Evolutionary conservation across 2,113 vertebrate genomes (phyloP).

Genomic region (Pseudonaja textilis): DNA sequence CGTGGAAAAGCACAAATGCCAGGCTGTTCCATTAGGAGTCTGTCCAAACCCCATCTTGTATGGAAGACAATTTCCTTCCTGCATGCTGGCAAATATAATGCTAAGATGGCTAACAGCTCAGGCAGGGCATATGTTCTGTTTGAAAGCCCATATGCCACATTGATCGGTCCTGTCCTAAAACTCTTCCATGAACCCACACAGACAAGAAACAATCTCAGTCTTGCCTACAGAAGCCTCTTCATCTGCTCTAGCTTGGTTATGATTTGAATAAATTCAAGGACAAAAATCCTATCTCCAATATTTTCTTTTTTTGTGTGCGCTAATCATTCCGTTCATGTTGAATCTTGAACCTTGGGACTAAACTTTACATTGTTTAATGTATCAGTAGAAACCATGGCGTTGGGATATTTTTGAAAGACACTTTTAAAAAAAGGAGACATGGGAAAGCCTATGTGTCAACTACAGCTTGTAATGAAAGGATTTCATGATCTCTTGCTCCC

Average conservation of each 20-base stretch:
- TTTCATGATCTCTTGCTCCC: neutral
- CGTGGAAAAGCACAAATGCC: neutral
- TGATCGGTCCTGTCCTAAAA: neutral
- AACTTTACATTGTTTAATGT: neutral
- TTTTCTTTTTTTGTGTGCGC: too few relatives aligned
- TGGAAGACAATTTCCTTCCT: neutral
- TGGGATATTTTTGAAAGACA: neutral
- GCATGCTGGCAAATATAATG: neutral
- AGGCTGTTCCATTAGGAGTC: constrained; percentile 1
- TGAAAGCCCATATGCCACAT: neutral
- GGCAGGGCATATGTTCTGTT: neutral
- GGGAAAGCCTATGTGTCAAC: neutral
- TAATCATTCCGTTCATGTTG: neutral
- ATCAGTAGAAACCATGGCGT: neutral
- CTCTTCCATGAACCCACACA: neutral
- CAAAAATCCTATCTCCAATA: neutral
- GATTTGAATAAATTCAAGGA: neutral
- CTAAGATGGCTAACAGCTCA: neutral
- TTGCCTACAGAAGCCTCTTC: neutral
- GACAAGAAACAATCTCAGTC: neutral
- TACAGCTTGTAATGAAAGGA: neutral
- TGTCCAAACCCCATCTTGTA: neutral
- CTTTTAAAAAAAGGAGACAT: neutral
- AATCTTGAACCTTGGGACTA: neutral
- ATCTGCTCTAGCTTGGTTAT: too few relatives aligned